Percentiles rank a stretch among this genome's conserved stretches.
phyloP scores from a whole-genome alignment of 35 echinoderm and acorn worm species.

The Anneissia japonica region DNA sequence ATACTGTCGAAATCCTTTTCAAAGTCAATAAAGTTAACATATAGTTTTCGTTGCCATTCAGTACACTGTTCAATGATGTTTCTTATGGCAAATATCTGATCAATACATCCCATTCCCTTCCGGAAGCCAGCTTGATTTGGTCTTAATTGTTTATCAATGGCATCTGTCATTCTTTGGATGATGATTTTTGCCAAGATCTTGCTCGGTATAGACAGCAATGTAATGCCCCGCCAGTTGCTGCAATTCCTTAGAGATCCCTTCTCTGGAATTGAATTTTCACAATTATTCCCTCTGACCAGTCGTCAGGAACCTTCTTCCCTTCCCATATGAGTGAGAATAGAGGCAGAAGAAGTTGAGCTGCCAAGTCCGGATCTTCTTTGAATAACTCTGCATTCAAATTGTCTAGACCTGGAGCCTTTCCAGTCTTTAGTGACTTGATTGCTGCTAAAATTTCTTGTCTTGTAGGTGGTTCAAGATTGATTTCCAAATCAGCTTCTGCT shows the following conservation, averaged over 20 bases:
- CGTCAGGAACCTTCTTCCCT: not conserved
- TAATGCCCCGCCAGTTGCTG: conserved; percentile 14
- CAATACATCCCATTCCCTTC: too few relatives aligned
- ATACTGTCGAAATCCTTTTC: too few relatives aligned
- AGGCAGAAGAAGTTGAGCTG: not conserved
- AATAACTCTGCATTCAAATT: conserved; percentile 17
- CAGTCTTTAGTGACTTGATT: not conserved
- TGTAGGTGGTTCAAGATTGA: not conserved
- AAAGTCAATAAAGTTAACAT: too few relatives aligned
- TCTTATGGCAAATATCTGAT: too few relatives aligned
- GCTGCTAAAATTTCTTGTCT: not conserved
- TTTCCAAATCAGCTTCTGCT: not conserved
- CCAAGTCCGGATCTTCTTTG: not conserved
- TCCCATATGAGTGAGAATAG: conserved; percentile 7
- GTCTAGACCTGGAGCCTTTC: not conserved
- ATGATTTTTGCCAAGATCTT: conserved; percentile 26
- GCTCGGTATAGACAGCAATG: conserved; percentile 6
- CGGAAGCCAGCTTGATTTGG: conserved; percentile 1
- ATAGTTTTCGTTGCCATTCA: too few relatives aligned
- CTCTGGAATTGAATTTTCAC: conserved; percentile 23
- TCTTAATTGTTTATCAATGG: not conserved
- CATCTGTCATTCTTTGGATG: not conserved
- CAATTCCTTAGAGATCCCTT: conserved; percentile 11
- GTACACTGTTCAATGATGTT: too few relatives aligned
- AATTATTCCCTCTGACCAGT: not conserved